Base-by-base conservation (phyloP, 2,113 vertebrate species). In the Ornithorhynchus anatinus region DNA sequence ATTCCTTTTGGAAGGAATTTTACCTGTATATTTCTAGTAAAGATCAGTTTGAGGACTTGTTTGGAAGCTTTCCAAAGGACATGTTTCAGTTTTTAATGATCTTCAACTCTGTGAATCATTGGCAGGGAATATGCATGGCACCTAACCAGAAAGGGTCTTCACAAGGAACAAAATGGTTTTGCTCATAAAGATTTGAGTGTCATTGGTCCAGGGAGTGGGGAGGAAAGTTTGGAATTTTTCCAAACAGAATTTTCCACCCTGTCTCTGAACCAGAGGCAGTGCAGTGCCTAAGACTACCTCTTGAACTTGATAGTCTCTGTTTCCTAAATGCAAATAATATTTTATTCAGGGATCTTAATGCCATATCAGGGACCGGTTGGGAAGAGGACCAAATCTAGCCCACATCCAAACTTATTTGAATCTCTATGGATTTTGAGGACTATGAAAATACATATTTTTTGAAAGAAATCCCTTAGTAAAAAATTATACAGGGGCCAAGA, bases 151-250 rank as follows among this genome's bases (percentile, higher is more conserved):
- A 35, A 16, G 20, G 36, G 37, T 54, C 69, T 61, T 81, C 20
- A 53, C 3, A 2, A 40, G n/a, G 25, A 43, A 40, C 59, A 50
- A 25, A 40, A 61, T 37, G n/a, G 52, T 40, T n/a, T 17, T 12
- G 51, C n/a, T 33, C 37, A 54, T 37, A 22, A 51, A 75, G 52
- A 37, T 32, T n/a, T 51, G 23, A 39, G 1, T 51, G 39, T 59
- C 20, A 27, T 53, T 52, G 39, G 44, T 65, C 33, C 39, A 13
- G 35, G n/a, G n/a, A n/a, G n/a, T n/a, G n/a, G 31, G 23, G 48
- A 58, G 20, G 48, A 65, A 69, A 59, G 13, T 23, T 43, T 45
- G 7, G 10, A 67, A 37, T 78, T 72, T 61, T 44, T 69, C 58
- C 45, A 65, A 7, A 33, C 29, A 59, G 44, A 44, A 37, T 20